phyloP scores from a whole-genome alignment of 2,113 vertebrate species.

The Mungos mungo region DNA sequence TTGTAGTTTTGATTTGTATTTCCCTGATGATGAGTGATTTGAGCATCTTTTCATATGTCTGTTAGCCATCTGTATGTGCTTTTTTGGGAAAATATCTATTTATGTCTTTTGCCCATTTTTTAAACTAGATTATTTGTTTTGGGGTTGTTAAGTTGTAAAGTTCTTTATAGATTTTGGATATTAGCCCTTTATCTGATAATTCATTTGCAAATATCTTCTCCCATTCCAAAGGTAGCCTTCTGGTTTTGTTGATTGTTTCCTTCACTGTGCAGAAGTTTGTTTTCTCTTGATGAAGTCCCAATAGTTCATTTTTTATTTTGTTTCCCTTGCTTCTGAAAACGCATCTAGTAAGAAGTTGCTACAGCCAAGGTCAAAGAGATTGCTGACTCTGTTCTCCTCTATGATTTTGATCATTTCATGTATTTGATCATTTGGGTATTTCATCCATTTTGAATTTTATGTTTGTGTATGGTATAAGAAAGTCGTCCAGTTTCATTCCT shows the following conservation, averaged over 20 bases:
- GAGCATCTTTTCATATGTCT: background rate
- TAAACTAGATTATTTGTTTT: background rate
- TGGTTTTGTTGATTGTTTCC: background rate
- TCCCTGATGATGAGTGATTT: background rate
- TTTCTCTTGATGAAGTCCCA: background rate
- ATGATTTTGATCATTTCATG: background rate
- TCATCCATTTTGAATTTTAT: background rate
- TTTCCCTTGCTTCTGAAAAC: background rate
- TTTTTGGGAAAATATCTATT: background rate
- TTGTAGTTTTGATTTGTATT: background rate
- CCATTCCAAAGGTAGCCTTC: background rate
- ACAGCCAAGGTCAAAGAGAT: background rate
- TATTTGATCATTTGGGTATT: background rate
- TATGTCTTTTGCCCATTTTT: background rate
- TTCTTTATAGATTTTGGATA: background rate
- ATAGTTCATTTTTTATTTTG: background rate
- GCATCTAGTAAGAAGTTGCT: background rate
- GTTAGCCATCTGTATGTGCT: background rate
- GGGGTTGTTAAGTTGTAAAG: background rate
- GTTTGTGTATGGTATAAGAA: background rate
- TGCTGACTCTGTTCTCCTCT: background rate
- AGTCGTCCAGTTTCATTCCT: background rate
- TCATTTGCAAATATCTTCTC: background rate
- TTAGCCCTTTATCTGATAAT: background rate
- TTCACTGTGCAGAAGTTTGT: background rate